A percentile compares a stretch with the other conserved stretches of the same genome.
Conservation (phyloP, 2,888 invertebrate genomes). For the Neoaliturus tenellus region DNA sequence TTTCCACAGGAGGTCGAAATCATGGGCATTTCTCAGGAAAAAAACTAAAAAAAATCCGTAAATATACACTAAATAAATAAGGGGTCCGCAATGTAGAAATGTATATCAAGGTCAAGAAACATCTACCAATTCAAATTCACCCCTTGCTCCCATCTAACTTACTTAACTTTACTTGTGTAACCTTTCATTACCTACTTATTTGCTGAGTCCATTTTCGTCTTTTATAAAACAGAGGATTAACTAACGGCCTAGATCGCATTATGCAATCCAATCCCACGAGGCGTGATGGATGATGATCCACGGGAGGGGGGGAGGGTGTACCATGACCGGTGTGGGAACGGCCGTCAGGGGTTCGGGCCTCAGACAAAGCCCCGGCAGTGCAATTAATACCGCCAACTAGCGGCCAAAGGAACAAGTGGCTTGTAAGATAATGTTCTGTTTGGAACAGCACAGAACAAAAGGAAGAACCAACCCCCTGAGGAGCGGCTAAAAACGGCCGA, state of each 20-base stretch:
- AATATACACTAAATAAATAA: no score
- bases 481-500: constrained; percentile 8
- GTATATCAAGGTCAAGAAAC: no score
- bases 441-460: constrained; percentile 3
- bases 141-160: no score
- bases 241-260: neutral
- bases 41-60: no score
- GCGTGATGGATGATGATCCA: neutral
- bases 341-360: neutral
- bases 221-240: neutral
- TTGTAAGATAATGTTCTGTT: constrained; percentile 46
- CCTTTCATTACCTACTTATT: no score
- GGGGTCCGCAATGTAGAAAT: no score
- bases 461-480: constrained; percentile 29
- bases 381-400: constrained; percentile 43
- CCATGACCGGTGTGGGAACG: neutral
- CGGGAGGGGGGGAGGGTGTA: neutral
- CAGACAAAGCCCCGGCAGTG: constrained; percentile 1
- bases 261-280: neutral
- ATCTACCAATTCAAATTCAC: no score
- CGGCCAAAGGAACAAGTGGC: constrained; percentile 23
- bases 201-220: no score
- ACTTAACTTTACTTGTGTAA: no score
- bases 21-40: no score
- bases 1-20: no score